Evolutionary conservation across 2,797 vertebrate species (phyloP).

Genomic region (Taeniopygia guttata): DNA sequence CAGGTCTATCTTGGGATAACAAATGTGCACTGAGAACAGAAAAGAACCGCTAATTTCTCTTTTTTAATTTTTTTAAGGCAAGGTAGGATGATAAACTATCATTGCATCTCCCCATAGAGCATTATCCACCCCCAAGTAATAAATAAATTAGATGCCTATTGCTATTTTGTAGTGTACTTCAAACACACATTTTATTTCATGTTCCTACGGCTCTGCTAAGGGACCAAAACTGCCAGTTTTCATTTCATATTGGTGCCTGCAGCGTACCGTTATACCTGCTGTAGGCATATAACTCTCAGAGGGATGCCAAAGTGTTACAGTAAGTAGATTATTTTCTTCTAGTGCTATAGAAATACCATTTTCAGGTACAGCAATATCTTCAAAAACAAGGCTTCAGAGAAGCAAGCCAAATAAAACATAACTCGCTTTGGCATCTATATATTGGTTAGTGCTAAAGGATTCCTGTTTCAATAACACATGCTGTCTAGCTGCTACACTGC

Average conservation of each 20-base stretch:
- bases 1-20: background rate
- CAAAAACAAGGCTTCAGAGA: conserved; percentile 12
- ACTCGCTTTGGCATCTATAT: background rate
- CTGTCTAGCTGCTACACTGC: background rate
- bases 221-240: background rate
- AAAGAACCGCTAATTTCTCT: background rate
- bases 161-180: background rate
- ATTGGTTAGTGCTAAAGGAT: background rate
- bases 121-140: background rate
- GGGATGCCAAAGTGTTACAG: conserved; percentile 34
- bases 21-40: background rate
- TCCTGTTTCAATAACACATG: background rate
- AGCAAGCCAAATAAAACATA: background rate
- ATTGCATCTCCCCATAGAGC: background rate
- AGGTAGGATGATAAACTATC: background rate
- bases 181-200: background rate
- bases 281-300: conserved; percentile 5
- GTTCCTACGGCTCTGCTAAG: background rate
- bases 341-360: conserved; percentile 27
- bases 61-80: background rate
- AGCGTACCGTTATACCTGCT: background rate
- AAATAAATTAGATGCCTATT: conserved; percentile 28
- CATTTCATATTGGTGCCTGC: background rate
- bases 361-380: conserved; percentile 19
- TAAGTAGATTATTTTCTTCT: conserved; percentile 33